phyloP scores from a whole-genome alignment of 2,888 invertebrate genomes.

The Fissipunctia ypsillon region DNA sequence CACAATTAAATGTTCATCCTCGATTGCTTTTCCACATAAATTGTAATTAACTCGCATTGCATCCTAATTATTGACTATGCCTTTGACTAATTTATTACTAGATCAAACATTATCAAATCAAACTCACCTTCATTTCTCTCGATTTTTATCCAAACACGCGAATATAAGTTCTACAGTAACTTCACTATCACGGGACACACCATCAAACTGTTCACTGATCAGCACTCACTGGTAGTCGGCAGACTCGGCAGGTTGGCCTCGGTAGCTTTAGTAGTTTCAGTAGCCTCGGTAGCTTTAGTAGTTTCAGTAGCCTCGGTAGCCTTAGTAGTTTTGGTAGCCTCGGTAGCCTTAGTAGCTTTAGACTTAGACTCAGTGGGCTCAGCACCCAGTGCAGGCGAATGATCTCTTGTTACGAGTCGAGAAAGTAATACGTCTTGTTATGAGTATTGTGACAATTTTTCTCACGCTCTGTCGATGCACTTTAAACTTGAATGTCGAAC shows the following conservation, averaged over 20 bases:
- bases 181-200: constrained; percentile 58
- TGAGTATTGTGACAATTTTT: constrained; percentile 67
- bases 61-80: neutral
- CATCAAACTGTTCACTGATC: constrained; percentile 52
- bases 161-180: constrained; percentile 53
- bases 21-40: neutral
- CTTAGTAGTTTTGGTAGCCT: neutral
- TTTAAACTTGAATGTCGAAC: constrained; percentile 70
- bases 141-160: constrained; percentile 70
- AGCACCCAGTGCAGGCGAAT: constrained; percentile 26
- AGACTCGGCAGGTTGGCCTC: neutral
- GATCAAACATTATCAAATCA: neutral
- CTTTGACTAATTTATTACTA: neutral
- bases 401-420: constrained; percentile 55
- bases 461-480: constrained; percentile 76
- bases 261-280: neutral
- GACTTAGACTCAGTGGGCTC: constrained; percentile 7
- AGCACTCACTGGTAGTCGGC: constrained; percentile 47
- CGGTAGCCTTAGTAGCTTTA: neutral
- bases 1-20: neutral
- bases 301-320: neutral
- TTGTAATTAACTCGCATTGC: neutral
- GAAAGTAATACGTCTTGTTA: constrained; percentile 68
- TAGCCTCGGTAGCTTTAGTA: neutral
- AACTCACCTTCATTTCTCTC: constrained; percentile 85